These are phyloP conservation scores for Vanacampus margaritifer DNA, from an alignment of 2,113 vertebrate genomes.

Conservation along the genomic window DNA sequence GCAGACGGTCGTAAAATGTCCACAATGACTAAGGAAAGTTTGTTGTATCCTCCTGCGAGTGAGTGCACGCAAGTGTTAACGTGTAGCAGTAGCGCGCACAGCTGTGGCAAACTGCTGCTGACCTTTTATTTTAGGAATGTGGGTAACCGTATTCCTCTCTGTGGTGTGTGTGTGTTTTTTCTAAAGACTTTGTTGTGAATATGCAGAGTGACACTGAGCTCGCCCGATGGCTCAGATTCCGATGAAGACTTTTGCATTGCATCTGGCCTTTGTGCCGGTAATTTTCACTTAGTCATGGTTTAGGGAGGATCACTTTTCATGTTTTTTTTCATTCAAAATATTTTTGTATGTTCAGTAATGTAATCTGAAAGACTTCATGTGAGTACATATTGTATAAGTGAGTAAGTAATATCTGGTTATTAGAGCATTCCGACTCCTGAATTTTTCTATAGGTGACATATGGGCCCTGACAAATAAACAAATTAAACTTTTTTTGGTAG, in stretches of 20 bases:
- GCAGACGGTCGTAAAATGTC: background rate
- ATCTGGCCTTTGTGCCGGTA: background rate
- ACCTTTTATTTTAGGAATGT: constrained; percentile 22
- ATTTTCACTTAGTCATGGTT: background rate
- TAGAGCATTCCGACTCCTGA: background rate
- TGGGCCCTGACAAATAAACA: too few species aligned
- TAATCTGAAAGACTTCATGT: background rate
- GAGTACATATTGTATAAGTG: background rate
- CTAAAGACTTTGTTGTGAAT: constrained; percentile 12
- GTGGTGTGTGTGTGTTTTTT: background rate
- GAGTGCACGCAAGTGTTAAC: background rate
- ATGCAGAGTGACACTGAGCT: constrained; percentile 11
- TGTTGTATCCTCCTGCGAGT: background rate
- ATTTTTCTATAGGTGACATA: too few species aligned
- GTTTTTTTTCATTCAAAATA: too few species aligned
- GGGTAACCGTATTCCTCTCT: constrained; percentile 20
- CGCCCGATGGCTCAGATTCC: background rate
- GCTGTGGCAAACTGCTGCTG: constrained; percentile 14
- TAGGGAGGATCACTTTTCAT: background rate
- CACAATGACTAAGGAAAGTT: background rate
- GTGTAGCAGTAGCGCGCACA: background rate
- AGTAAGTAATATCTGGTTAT: background rate
- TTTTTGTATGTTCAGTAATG: background rate
- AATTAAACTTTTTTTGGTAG: too few species aligned
- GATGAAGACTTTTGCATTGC: background rate